Evolutionary conservation across 1,140 invertebrate genomes (phyloP).

Genomic region (Chrysomallon squamiferum): DNA sequence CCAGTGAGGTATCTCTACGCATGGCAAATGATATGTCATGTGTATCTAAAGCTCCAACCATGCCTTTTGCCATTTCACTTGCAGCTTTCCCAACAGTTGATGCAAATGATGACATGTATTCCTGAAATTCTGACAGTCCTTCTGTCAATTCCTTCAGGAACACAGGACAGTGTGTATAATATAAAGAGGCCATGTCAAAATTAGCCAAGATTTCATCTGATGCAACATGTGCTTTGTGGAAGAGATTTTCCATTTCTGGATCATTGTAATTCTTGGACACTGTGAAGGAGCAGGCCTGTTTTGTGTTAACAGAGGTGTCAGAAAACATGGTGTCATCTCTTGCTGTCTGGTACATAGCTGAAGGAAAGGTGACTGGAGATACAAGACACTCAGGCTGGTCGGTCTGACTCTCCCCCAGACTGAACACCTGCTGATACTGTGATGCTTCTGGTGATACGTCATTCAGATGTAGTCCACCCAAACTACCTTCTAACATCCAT

Average conservation of each 20-base stretch:
- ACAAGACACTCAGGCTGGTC: constrained; percentile 6
- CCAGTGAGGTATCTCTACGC: constrained; percentile 18
- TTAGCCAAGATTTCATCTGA: constrained; percentile 60
- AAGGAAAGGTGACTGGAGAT: not conserved
- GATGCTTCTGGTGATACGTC: constrained; percentile 85
- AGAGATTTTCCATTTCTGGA: constrained; percentile 39
- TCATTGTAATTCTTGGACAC: constrained; percentile 20
- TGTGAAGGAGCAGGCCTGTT: constrained; percentile 49
- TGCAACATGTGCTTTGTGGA: not conserved
- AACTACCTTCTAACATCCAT: constrained; percentile 70
- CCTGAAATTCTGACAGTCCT: constrained; percentile 79
- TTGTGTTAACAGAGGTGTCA: not conserved
- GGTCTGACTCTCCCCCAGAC: constrained; percentile 71
- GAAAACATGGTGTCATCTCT: constrained; percentile 41
- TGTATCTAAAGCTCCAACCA: constrained; percentile 68
- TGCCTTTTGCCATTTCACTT: constrained; percentile 89
- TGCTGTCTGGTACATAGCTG: constrained; percentile 55
- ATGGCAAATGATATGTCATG: constrained; percentile 1
- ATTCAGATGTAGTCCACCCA: constrained; percentile 87
- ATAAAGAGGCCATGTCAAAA: constrained; percentile 87
- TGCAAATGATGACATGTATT: constrained; percentile 74
- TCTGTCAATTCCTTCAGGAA: constrained; percentile 83
- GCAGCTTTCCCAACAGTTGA: constrained; percentile 88
- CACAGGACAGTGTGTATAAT: constrained; percentile 89
- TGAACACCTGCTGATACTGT: constrained; percentile 81